Evolutionary conservation across 30 jellyfish, hydroid and myxozoan species (phyloP).

Genomic region (Aurelia aurita): DNA sequence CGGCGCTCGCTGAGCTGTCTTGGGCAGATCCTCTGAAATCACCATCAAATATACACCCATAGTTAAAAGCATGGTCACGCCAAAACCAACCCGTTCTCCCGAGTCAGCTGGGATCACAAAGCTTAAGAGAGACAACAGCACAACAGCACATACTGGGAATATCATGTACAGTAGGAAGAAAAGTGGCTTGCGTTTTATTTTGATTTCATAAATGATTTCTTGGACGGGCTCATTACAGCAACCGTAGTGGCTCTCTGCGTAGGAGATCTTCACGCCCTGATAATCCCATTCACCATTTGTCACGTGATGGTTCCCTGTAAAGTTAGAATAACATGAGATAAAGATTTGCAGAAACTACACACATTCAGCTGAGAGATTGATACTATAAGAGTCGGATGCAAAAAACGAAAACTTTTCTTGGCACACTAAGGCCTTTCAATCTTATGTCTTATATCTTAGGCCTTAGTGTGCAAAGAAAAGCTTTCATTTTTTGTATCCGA

Average conservation of each 20-base stretch:
- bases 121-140: constrained; percentile 54
- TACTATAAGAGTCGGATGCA: no score
- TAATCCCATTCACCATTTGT: constrained; percentile 86
- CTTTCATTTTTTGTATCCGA: no score
- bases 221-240: constrained; percentile 69
- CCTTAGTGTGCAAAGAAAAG: no score
- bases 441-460: no score
- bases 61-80: constrained; percentile 83
- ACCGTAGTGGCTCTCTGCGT: constrained; percentile 27
- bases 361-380: no score
- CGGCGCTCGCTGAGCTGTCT: constrained; percentile 72
- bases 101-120: constrained; percentile 72
- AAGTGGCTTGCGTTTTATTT: constrained; percentile 59
- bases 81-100: constrained; percentile 90
- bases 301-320: constrained; percentile 66
- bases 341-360: neutral
- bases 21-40: constrained; percentile 83
- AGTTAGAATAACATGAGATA: neutral
- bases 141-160: constrained; percentile 66
- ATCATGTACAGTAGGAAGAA: constrained; percentile 72
- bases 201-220: constrained; percentile 35
- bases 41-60: constrained; percentile 84
- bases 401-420: no score
- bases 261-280: constrained; percentile 13
- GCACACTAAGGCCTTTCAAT: no score